Conservation (phyloP, 2,113 vertebrate genomes). For the Alouatta palliata region DNA sequence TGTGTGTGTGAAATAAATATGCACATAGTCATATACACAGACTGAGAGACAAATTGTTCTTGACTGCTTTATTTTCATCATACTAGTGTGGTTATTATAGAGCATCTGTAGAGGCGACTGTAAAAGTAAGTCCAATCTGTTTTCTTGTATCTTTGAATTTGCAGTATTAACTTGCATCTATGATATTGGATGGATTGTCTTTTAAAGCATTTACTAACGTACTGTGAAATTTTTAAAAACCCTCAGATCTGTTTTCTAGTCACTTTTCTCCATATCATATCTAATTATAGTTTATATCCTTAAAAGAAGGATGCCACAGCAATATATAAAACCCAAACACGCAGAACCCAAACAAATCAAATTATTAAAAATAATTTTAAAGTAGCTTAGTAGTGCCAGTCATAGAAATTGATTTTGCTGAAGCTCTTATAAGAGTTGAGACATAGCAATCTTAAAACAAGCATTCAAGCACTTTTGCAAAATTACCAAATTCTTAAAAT, state of each 20-base stretch:
- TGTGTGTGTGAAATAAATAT: background rate
- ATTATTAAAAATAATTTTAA: background rate
- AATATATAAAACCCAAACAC: background rate
- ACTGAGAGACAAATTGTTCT: background rate
- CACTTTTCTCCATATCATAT: background rate
- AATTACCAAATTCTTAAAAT: conserved; percentile 36
- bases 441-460: background rate
- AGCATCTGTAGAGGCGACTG: background rate
- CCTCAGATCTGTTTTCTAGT: conserved; percentile 14
- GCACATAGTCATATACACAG: background rate
- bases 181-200: background rate
- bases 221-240: background rate
- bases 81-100: background rate
- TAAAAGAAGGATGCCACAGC: background rate
- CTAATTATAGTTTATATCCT: background rate
- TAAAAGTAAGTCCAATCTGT: background rate
- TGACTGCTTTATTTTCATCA: background rate
- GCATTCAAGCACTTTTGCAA: background rate
- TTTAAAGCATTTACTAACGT: conserved; percentile 40
- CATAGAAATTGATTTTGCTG: background rate
- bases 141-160: background rate
- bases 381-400: background rate
- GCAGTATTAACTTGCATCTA: background rate
- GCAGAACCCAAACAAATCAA: background rate
- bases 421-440: background rate